Percentiles rank a stretch among this genome's conserved stretches.
Conservation (phyloP, 2,797 vertebrate genomes). For the Loris lydekkerianus region DNA sequence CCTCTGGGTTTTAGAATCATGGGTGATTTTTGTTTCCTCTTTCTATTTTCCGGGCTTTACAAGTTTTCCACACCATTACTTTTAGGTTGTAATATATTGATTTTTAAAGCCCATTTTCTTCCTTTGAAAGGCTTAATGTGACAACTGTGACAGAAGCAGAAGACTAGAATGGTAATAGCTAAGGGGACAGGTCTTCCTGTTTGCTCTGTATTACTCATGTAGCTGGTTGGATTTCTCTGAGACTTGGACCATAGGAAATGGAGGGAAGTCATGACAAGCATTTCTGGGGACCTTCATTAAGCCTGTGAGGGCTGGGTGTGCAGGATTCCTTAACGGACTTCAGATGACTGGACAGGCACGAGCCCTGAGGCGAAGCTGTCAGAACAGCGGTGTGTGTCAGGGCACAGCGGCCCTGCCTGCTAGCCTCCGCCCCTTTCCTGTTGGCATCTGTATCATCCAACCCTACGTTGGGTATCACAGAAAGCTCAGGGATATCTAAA, state of each 20-base stretch:
- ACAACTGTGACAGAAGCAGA: neutral
- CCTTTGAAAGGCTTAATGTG: neutral
- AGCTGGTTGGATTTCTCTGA: neutral
- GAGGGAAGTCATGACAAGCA: accelerated
- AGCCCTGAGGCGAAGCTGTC: neutral
- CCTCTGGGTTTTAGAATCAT: neutral
- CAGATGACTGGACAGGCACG: neutral
- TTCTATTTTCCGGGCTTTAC: neutral
- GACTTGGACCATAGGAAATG: neutral
- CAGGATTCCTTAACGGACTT: neutral
- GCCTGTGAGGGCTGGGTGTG: accelerated
- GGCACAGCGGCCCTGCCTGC: accelerated
- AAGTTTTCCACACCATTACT: neutral
- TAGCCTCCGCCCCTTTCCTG: neutral
- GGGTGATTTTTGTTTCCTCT: neutral
- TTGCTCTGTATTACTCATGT: neutral
- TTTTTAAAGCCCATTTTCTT: neutral
- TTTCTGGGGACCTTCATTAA: neutral
- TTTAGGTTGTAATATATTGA: slow-evolving; percentile 11
- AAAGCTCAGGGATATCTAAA: neutral
- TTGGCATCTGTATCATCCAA: neutral
- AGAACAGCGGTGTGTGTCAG: neutral
- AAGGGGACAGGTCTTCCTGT: no score
- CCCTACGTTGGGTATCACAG: neutral
- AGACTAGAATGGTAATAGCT: neutral